Evolutionary conservation across 2,888 invertebrate genomes (phyloP), one percentile per base, ranked within the genome.

Genomic region (Notodonta ziczac): DNA sequence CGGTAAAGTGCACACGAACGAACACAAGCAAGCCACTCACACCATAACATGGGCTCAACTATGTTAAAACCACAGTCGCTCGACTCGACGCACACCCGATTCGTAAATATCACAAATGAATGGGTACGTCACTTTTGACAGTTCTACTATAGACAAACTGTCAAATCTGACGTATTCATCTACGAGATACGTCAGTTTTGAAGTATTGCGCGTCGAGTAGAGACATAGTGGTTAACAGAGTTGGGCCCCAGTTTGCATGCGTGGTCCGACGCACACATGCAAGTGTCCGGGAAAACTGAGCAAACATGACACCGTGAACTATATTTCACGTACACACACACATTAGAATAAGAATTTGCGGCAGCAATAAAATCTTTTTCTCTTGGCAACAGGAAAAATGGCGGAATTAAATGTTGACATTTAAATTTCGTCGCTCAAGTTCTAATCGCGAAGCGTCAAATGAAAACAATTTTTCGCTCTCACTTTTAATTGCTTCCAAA

Each of bases 231-330:
- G 24, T 24, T 24, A 24, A 24, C 24, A 24, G 2, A 24, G 24
- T 24, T 24, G 24, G 24, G 24, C 24, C 24, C 24, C 35, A 46
- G 46, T 61, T 59, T 50, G 62, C 59, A 60, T 68, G 66, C 70
- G 70, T 71, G 61, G 57, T 54, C 42, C 10, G n/a, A 69, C 75
- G 65, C 75, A 72, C 70, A 70, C 75, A 73, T 70, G 62, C 65
- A 74, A 63, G 57, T 61, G 68, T 24, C 74, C 65, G 76, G 74
- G 81, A 76, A 78, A 74, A 74, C 74, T 65, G 65, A 61, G 73
- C 74, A 76, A 80, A 78, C 76, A 72, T 78, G 76, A 74, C 80
- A 81, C 72, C 69, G 69, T 79, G 73, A 78, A 77, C 79, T 78
- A 80, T 77, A 77, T 83, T 76, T 70, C 71, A 72, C 70, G 61